These are phyloP conservation scores for Datnioides undecimradiatus DNA, from an alignment of 2,113 vertebrate genomes.

Conservation along the genomic window DNA sequence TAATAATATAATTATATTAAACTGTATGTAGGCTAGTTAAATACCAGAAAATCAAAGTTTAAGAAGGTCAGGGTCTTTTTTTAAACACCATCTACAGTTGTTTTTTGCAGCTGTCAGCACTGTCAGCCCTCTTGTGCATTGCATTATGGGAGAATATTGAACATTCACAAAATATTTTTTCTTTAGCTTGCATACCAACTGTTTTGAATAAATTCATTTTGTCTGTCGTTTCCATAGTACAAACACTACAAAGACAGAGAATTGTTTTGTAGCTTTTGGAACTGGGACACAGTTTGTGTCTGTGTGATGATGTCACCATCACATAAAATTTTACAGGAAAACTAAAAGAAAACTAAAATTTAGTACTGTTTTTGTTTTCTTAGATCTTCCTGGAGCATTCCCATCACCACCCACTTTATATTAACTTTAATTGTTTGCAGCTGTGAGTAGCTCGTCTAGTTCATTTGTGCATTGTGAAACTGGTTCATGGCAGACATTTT, in stretches of 20 bases:
- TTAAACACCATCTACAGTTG: neutral
- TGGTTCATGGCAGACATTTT: conserved; percentile 1
- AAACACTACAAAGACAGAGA: neutral
- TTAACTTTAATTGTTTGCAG: neutral
- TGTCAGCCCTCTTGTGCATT: neutral
- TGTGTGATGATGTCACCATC: neutral
- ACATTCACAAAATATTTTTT: too few species aligned
- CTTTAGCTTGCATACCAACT: neutral
- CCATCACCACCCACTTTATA: neutral
- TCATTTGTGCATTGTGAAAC: conserved; percentile 11
- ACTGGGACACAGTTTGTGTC: neutral
- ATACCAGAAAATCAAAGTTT: too few species aligned
- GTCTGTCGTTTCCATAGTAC: neutral
- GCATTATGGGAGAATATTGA: neutral
- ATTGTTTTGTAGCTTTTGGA: neutral
- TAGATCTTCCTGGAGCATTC: neutral
- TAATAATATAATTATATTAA: neutral
- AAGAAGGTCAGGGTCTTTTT: neutral
- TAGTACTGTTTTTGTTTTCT: neutral
- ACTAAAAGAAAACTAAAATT: neutral
- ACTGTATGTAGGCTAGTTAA: too few species aligned
- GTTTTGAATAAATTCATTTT: neutral
- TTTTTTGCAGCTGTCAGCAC: conserved; percentile 32
- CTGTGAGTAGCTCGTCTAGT: neutral
- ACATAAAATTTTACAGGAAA: neutral